phyloP scores from a whole-genome alignment of 1,140 invertebrate genomes.

The Samia ricini region DNA sequence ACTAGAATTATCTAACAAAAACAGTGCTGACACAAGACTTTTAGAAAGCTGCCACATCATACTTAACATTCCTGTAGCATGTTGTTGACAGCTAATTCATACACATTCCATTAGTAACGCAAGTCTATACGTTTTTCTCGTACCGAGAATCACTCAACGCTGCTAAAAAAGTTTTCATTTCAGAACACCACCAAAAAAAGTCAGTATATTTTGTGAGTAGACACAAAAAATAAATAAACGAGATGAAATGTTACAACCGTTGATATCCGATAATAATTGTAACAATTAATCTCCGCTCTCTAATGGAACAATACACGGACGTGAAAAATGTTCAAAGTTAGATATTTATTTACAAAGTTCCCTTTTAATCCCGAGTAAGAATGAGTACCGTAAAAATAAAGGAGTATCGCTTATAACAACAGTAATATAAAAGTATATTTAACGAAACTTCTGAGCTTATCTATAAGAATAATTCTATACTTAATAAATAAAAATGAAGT shows the following conservation, averaged over 20 bases:
- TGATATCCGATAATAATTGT: not conserved
- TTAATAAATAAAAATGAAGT: too few relatives aligned
- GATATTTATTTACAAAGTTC: constrained; percentile 14
- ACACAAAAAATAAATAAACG: not conserved
- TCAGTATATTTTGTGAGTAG: not conserved
- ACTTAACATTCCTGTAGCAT: too few relatives aligned
- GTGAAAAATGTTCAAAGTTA: constrained; percentile 5
- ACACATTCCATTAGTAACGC: too few relatives aligned
- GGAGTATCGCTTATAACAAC: not conserved
- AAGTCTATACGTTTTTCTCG: too few relatives aligned
- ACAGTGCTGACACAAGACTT: too few relatives aligned
- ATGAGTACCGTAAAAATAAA: constrained; percentile 12
- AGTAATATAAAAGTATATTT: not conserved
- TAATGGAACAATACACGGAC: not conserved
- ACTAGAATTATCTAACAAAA: too few relatives aligned
- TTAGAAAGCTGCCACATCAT: too few relatives aligned
- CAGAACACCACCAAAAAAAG: too few relatives aligned
- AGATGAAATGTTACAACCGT: not conserved
- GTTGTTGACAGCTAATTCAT: too few relatives aligned
- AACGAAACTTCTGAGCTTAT: not conserved
- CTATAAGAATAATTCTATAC: too few relatives aligned
- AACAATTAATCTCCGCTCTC: constrained; percentile 3
- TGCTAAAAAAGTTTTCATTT: too few relatives aligned
- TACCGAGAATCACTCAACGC: too few relatives aligned
- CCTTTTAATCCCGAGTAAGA: constrained; percentile 5